Evolutionary conservation across 1,140 invertebrate genomes (phyloP), one percentile per base, ranked within the genome.

Genomic region (Drosophila biarmipes): DNA sequence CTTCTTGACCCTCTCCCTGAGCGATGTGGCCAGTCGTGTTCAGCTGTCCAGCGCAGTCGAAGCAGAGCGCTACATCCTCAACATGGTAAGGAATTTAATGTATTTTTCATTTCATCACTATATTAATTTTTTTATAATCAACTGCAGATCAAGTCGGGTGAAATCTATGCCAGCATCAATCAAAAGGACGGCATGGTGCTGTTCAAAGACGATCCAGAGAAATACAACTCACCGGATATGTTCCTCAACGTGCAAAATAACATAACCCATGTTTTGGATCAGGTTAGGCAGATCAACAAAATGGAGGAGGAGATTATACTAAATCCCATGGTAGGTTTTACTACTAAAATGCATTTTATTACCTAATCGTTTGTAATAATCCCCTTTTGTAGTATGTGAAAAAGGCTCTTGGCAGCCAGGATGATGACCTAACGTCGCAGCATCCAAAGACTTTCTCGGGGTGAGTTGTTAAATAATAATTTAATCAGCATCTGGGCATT

Each of bases 101-200:
- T 6, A 15, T 1, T 34, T 31, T 24, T 3, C 0, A 11, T 3
- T 29, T 8, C 40, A 34, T 29, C 3, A 11, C 17, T 57, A 14
- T 6, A 34, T 21, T 21, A 4, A 43, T 17, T 11, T 6, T 2
- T 38, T 1, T 0, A 11, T 52, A 15, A 43, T 8, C 4, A 7
- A 34, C 21, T 52, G 49, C 85, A 99, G 98, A 99, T 99, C 81
- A 97, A 99, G 93, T 97, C 98, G 93, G 96, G 97, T 53, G 97
- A 99, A 93, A 99, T 99, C 75, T 99, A 96, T 94, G 98, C 98
- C 1, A 97, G 96, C 69, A 99, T 99, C 54, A 99, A 99, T 93
- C 97, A 99, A 93, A 98, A 98, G 92, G 98, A 99, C 93, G 98
- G 98, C 11, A 99, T 99, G 98, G 98, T 99, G 14, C 94, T 98